These are phyloP conservation scores for Sporophila hypoxantha DNA, from an alignment of 2,113 vertebrate genomes.

Conservation along the genomic window DNA sequence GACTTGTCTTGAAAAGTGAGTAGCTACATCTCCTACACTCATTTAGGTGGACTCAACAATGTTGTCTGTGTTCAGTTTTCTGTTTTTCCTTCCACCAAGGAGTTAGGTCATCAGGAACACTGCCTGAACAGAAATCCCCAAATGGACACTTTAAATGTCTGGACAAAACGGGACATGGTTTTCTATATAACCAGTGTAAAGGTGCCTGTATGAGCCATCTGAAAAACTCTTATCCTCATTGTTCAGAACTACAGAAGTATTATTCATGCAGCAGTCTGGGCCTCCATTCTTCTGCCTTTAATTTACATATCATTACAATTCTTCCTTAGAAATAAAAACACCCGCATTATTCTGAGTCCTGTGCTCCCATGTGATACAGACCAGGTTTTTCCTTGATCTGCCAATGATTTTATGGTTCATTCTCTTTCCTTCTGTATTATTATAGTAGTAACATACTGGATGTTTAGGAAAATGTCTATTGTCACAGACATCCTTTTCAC, in stretches of 20 bases:
- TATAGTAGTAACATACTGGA: neutral
- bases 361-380: neutral
- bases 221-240: constrained; percentile 10
- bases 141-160: neutral
- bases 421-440: neutral
- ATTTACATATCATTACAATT: constrained; percentile 51
- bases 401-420: neutral
- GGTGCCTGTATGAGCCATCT: neutral
- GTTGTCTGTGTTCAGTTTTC: neutral
- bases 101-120: neutral
- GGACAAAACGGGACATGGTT: neutral
- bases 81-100: neutral
- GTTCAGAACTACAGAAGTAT: constrained; percentile 25
- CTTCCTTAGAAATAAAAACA: neutral
- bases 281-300: constrained; percentile 21
- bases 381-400: neutral
- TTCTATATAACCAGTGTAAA: rapidly evolving
- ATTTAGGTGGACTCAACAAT: neutral
- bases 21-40: neutral
- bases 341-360: neutral
- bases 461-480: neutral
- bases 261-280: constrained; percentile 14
- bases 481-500: too few species aligned
- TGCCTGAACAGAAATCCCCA: neutral
- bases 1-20: neutral